phyloP scores from a whole-genome alignment of 2,888 invertebrate genomes.

The Acanthosoma haemorrhoidale region DNA sequence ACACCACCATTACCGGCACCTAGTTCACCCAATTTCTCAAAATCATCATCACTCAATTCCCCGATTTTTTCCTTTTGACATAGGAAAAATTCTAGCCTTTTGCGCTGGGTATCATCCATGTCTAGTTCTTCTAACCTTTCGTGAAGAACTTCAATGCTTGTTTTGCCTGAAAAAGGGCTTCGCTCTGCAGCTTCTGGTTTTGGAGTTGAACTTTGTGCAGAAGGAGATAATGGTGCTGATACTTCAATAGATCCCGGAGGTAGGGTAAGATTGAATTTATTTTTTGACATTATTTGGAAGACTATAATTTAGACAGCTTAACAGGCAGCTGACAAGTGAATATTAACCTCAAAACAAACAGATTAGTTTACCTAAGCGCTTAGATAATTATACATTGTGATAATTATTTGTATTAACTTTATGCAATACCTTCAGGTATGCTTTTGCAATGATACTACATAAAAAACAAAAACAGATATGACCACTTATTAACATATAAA shows the following conservation, averaged over 20 bases:
- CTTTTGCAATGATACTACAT: too few species aligned
- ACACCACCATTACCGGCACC: constrained; percentile 99
- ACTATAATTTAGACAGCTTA: not conserved
- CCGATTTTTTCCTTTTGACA: constrained; percentile 94
- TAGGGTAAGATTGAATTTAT: constrained; percentile 82
- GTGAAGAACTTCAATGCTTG: constrained; percentile 81
- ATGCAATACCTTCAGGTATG: too few species aligned
- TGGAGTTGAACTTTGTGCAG: constrained; percentile 42
- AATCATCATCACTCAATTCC: constrained; percentile 85
- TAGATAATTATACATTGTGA: too few species aligned
- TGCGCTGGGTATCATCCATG: constrained; percentile 90
- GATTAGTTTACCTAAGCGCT: not conserved
- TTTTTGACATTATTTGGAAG: constrained; percentile 67
- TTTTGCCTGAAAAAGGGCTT: constrained; percentile 54
- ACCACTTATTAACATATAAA: too few species aligned
- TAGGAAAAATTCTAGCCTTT: constrained; percentile 87
- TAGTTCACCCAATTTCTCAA: constrained; percentile 93
- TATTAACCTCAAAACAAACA: too few species aligned
- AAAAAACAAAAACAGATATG: too few species aligned
- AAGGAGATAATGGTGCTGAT: constrained; percentile 51
- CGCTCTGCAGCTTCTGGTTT: constrained; percentile 42
- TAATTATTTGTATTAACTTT: too few species aligned
- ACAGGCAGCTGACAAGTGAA: not conserved
- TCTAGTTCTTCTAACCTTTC: constrained; percentile 87
- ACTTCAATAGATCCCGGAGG: constrained; percentile 84